Evolutionary conservation across 1,140 invertebrate species (phyloP), one percentile per base, ranked within the genome.

Genomic region (Carposina sasakii): DNA sequence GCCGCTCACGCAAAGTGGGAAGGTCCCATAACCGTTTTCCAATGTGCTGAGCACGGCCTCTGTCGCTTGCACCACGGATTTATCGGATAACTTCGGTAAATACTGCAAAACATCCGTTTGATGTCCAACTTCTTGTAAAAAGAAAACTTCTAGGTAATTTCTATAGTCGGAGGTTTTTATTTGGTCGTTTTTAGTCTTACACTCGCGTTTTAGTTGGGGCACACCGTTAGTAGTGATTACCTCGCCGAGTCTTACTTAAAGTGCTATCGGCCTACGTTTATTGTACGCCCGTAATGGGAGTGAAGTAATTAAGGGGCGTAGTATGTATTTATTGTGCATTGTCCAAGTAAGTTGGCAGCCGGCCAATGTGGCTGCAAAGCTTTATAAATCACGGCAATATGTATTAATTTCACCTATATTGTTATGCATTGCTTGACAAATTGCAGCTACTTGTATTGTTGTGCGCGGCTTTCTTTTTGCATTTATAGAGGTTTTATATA

Each of bases 251-350:
- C n/a, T n/a, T n/a, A n/a, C n/a, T n/a, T n/a, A n/a, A n/a, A n/a
- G n/a, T n/a, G n/a, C n/a, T n/a, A n/a, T n/a, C n/a, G n/a, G n/a
- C n/a, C n/a, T n/a, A n/a, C n/a, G n/a, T n/a, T n/a, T n/a, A 57
- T 36, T 58, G 56, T 57, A 57, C 48, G 62, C 36, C 56, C 48
- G 52, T 65, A 69, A 71, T 71, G 58, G 60, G 47, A 64, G 60
- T 69, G 63, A 66, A 73, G 74, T 82, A 79, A 78, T 82, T 82
- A 82, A 75, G 72, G 68, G 64, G 63, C 53, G 60, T 66, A 64
- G 63, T 75, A 75, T 60, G 70, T 76, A 82, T 79, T 79, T 74
- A 79, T 70, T 68, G 67, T 70, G 67, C 63, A 69, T 76, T 71
- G 72, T 81, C 63, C 62, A 71, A 71, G 57, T 52, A 55, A 63